Percentiles rank a stretch among this genome's conserved stretches.
Conservation (phyloP, 2,888 invertebrate species). For the Ferdinandea cuprea region DNA sequence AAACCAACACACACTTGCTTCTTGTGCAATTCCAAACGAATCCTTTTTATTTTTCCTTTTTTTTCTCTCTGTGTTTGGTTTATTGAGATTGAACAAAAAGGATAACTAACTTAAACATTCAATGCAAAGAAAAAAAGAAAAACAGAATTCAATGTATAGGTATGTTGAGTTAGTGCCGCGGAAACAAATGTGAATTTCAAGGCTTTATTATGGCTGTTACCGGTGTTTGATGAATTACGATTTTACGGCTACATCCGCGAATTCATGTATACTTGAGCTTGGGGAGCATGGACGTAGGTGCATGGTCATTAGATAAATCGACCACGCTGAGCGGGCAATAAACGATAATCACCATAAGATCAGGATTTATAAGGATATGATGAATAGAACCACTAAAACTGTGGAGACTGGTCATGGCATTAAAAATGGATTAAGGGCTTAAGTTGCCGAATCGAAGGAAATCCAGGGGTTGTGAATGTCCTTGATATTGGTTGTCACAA, state of each 20-base stretch:
- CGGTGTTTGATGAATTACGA: slow-evolving; percentile 12
- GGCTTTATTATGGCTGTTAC: slow-evolving; percentile 25
- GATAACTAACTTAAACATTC: slow-evolving; percentile 23
- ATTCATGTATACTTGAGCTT: not conserved
- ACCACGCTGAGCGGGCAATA: slow-evolving; percentile 19
- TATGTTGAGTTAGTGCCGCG: not conserved
- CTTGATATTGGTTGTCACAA: too few relatives aligned
- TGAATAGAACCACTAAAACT: not conserved
- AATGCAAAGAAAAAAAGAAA: not conserved
- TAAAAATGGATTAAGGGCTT: not conserved
- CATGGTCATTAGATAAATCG: slow-evolving; percentile 35
- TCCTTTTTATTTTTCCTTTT: slow-evolving; percentile 3
- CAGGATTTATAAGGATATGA: not conserved
- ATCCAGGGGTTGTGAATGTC: not conserved
- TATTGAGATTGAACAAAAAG: slow-evolving; percentile 28
- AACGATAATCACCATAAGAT: slow-evolving; percentile 28
- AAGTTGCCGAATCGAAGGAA: not conserved
- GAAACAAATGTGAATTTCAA: not conserved
- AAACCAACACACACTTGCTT: not conserved
- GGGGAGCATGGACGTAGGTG: slow-evolving; percentile 10
- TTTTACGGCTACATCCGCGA: slow-evolving; percentile 1
- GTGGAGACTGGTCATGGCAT: not conserved
- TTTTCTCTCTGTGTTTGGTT: slow-evolving; percentile 18
- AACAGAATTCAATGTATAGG: slow-evolving; percentile 12
- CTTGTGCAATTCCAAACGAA: slow-evolving; percentile 9